These are phyloP conservation scores for Fukomys damarensis DNA, from an alignment of 2,113 vertebrate species.

Conservation along the genomic window DNA sequence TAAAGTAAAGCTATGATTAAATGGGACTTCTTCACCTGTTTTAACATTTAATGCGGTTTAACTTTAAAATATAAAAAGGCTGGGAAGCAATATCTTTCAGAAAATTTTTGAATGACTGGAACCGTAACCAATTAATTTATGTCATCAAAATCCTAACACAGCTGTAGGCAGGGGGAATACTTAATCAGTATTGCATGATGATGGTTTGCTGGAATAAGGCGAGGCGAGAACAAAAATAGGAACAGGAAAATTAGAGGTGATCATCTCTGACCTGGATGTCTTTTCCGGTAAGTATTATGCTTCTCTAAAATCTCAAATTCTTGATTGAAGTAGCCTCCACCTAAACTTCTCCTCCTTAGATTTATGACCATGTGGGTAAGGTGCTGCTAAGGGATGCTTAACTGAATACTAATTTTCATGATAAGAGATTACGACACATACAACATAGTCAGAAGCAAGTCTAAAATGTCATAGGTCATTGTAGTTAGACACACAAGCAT, in stretches of 20 bases:
- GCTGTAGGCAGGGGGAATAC: slow-evolving; percentile 60
- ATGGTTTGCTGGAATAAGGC: slow-evolving; percentile 63
- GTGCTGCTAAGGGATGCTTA: slow-evolving; percentile 30
- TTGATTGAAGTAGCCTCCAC: slow-evolving; percentile 61
- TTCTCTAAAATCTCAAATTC: slow-evolving; percentile 66
- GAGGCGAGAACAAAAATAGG: slow-evolving; percentile 73
- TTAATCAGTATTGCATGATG: slow-evolving; percentile 67
- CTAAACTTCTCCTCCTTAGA: slow-evolving; percentile 51
- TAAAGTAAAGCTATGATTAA: slow-evolving; percentile 39
- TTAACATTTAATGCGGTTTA: slow-evolving; percentile 57
- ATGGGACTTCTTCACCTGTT: background rate
- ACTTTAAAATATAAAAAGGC: slow-evolving; percentile 59
- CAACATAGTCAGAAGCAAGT: background rate
- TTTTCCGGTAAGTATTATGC: slow-evolving; percentile 63
- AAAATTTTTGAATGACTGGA: slow-evolving; percentile 72
- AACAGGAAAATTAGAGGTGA: slow-evolving; percentile 76
- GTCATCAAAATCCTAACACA: slow-evolving; percentile 68
- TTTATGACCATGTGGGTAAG: slow-evolving; percentile 56
- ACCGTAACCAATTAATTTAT: slow-evolving; percentile 75
- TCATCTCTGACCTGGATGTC: slow-evolving; percentile 71
- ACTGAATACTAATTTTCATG: slow-evolving; percentile 35
- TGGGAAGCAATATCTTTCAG: slow-evolving; percentile 48
- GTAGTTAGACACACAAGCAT: background rate
- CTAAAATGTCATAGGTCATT: background rate
- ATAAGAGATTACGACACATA: background rate